Conservation (phyloP, 2,888 invertebrate genomes). For the Aporophyla nigra region DNA sequence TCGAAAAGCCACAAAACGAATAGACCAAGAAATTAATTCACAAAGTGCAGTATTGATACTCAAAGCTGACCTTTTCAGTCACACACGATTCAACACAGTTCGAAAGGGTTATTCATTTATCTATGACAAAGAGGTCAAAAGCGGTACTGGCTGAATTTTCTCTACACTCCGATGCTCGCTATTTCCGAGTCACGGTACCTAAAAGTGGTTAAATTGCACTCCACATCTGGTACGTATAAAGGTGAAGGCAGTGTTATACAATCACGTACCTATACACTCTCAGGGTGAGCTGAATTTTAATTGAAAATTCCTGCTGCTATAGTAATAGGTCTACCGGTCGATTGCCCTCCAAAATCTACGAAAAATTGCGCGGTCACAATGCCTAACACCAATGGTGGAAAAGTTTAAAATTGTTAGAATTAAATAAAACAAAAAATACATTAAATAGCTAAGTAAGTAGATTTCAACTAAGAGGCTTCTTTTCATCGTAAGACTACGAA, state of each 20-base stretch:
- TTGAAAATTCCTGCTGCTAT: constrained; percentile 51
- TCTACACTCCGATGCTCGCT: constrained; percentile 58
- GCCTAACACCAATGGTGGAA: no score
- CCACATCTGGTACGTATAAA: constrained; percentile 39
- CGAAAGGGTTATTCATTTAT: constrained; percentile 54
- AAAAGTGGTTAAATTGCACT: constrained; percentile 64
- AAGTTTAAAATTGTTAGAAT: background rate
- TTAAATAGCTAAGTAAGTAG: background rate
- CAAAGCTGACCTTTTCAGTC: constrained; percentile 37
- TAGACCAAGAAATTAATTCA: constrained; percentile 24
- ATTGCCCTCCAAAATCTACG: constrained; percentile 13
- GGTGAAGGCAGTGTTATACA: constrained; percentile 23
- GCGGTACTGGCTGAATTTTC: constrained; percentile 46
- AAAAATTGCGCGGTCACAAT: background rate
- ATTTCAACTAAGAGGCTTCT: background rate
- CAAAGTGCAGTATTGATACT: constrained; percentile 33
- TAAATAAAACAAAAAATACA: background rate
- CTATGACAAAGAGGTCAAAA: constrained; percentile 38
- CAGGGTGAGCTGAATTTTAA: constrained; percentile 51
- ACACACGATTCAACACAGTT: constrained; percentile 36
- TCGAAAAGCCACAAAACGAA: background rate
- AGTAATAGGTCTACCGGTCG: constrained; percentile 24
- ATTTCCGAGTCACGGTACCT: constrained; percentile 51
- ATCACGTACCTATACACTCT: constrained; percentile 30
- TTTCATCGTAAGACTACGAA: no score